Evolutionary conservation across 2,888 invertebrate species (phyloP).

Genomic region (Odontomyia ornata): DNA sequence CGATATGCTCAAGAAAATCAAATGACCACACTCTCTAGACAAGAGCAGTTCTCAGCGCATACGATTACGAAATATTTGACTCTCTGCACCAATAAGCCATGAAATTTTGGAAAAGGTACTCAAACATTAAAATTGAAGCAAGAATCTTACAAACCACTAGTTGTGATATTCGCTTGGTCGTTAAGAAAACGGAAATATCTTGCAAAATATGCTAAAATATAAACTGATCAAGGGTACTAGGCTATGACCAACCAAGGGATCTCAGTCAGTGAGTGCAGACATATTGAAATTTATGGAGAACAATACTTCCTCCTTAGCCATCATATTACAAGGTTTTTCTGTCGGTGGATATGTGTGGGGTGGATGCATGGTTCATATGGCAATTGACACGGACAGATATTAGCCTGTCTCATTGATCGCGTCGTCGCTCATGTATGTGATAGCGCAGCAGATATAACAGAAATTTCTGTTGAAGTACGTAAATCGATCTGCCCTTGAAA

Average conservation of each 20-base stretch:
- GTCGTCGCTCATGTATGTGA: conserved; percentile 89
- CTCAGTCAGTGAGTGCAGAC: conserved; percentile 79
- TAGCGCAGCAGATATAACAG: conserved; percentile 81
- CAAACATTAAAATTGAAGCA: conserved; percentile 68
- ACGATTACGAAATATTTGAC: conserved; percentile 76
- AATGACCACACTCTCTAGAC: conserved; percentile 57
- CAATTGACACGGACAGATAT: conserved; percentile 67
- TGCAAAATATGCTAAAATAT: conserved; percentile 83
- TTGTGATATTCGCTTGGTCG: conserved; percentile 86
- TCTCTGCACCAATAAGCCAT: conserved; percentile 70
- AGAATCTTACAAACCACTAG: conserved; percentile 74
- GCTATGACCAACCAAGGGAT: conserved; percentile 87
- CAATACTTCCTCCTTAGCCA: conserved; percentile 72
- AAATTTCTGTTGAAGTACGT: conserved; percentile 72
- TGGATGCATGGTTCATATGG: conserved; percentile 75
- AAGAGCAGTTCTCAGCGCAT: conserved; percentile 67
- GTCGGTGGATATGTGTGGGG: conserved; percentile 91
- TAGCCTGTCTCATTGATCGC: conserved; percentile 71
- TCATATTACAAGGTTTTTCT: conserved; percentile 88
- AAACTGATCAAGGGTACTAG: conserved; percentile 86
- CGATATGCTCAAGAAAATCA: too few relatives aligned
- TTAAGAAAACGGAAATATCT: conserved; percentile 84
- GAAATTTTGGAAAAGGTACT: conserved; percentile 68
- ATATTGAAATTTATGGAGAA: conserved; percentile 77
- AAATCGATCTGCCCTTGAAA: conserved; percentile 79